Percentiles rank a stretch among this genome's conserved stretches.
Evolutionary conservation across 2,888 invertebrate genomes (phyloP).

Genomic region (Dynastes hyllus): DNA sequence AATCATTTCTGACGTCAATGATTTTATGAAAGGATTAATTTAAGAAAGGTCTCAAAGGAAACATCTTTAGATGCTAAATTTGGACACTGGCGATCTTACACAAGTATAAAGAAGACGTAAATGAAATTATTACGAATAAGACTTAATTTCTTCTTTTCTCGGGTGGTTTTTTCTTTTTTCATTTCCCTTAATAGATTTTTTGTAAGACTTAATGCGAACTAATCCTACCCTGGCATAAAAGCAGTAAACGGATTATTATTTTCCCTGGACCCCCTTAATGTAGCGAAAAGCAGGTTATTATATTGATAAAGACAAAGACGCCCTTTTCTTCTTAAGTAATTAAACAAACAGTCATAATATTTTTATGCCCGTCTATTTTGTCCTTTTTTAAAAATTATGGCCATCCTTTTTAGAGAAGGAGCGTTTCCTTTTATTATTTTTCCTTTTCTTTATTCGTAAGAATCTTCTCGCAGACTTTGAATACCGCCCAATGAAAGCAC

Average conservation of each 20-base stretch:
- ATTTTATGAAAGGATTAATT: no score
- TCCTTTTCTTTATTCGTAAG: neutral
- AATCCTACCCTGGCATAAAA: slow-evolving; percentile 56
- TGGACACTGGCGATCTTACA: no score
- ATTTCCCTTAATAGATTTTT: slow-evolving; percentile 5
- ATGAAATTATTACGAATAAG: no score
- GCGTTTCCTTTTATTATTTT: neutral
- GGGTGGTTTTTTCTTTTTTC: no score
- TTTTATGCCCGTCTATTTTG: slow-evolving; percentile 47
- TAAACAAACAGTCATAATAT: slow-evolving; percentile 60
- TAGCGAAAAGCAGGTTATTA: slow-evolving; percentile 57
- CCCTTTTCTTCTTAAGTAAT: slow-evolving; percentile 58
- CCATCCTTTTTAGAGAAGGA: neutral
- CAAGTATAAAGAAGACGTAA: no score
- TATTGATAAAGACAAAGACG: slow-evolving; percentile 58
- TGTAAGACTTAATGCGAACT: slow-evolving; percentile 56
- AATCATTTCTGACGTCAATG: no score
- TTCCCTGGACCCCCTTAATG: slow-evolving; percentile 48
- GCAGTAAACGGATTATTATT: slow-evolving; percentile 59
- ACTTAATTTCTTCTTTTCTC: no score
- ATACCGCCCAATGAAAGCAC: no score
- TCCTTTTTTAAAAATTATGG: slow-evolving; percentile 39
- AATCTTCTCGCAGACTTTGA: neutral
- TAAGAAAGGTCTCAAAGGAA: no score
- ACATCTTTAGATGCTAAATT: no score